Evolutionary conservation across 2,888 invertebrate genomes (phyloP).

Genomic region (Drosophila peninsularis): DNA sequence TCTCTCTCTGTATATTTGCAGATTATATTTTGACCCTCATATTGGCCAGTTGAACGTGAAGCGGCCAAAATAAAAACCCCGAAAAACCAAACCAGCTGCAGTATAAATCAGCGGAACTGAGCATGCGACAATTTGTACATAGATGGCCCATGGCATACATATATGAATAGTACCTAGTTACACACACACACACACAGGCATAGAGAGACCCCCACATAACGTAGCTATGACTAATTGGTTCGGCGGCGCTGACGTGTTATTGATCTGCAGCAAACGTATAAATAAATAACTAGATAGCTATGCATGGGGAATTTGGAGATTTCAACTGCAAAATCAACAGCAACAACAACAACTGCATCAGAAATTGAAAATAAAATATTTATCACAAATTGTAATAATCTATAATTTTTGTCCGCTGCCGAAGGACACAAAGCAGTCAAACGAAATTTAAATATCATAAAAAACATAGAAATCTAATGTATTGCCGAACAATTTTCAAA

Average conservation of each 20-base stretch:
- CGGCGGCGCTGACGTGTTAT: slow-evolving; percentile 48
- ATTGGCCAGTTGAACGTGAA: slow-evolving; percentile 56
- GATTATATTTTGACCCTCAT: slow-evolving; percentile 66
- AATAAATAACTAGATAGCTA: slow-evolving; percentile 52
- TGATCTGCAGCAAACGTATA: slow-evolving; percentile 36
- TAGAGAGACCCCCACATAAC: slow-evolving; percentile 15
- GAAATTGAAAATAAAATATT: slow-evolving; percentile 19
- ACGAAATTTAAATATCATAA: slow-evolving; percentile 25
- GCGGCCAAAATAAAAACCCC: slow-evolving; percentile 19
- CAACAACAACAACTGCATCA: background rate
- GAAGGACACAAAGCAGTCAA: slow-evolving; percentile 41
- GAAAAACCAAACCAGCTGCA: slow-evolving; percentile 46
- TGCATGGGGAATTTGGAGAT: slow-evolving; percentile 43
- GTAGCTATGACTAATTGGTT: slow-evolving; percentile 47
- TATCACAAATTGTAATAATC: slow-evolving; percentile 53
- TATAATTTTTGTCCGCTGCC: slow-evolving; percentile 47
- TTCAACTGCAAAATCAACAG: slow-evolving; percentile 26
- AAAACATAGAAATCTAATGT: slow-evolving; percentile 6
- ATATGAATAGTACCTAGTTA: slow-evolving; percentile 34
- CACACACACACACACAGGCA: slow-evolving; percentile 2
- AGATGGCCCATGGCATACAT: slow-evolving; percentile 26
- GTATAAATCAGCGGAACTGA: slow-evolving; percentile 62
- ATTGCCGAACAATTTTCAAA: slow-evolving; percentile 50
- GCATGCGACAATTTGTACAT: slow-evolving; percentile 67
- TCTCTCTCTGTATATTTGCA: slow-evolving; percentile 54